These are phyloP conservation scores for Eumacrocentrus americanus DNA, from an alignment of 2,888 invertebrate genomes.

Conservation along the genomic window DNA sequence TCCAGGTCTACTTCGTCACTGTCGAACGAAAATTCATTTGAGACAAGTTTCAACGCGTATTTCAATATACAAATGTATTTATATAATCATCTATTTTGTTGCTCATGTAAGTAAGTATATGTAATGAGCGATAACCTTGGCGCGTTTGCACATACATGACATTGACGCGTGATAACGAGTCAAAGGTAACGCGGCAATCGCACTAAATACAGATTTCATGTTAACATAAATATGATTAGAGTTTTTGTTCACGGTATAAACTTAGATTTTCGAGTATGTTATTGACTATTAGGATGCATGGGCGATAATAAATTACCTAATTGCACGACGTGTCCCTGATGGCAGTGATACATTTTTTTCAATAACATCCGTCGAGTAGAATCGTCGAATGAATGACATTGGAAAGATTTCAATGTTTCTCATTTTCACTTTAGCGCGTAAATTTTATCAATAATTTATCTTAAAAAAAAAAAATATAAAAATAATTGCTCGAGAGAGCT, in stretches of 20 bases:
- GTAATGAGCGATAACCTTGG: neutral
- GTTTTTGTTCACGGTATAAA: too few relatives aligned
- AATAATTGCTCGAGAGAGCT: too few relatives aligned
- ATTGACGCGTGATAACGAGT: neutral
- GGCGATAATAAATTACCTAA: conserved; percentile 26
- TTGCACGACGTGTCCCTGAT: conserved; percentile 10
- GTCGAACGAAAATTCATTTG: too few relatives aligned
- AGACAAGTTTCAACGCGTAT: too few relatives aligned
- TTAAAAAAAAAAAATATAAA: too few relatives aligned
- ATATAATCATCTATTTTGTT: neutral
- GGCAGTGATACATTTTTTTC: conserved; percentile 21
- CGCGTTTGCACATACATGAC: neutral
- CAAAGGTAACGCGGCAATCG: neutral
- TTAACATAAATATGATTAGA: neutral
- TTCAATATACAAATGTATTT: neutral
- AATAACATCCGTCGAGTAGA: conserved; percentile 25
- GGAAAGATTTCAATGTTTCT: neutral
- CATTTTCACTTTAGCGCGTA: neutral
- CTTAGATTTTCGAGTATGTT: too few relatives aligned
- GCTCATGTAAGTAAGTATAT: too few relatives aligned
- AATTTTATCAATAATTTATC: neutral
- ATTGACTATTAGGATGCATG: too few relatives aligned
- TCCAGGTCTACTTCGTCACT: too few relatives aligned
- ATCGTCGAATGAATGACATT: conserved; percentile 30
- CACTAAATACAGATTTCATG: neutral